These are phyloP conservation scores for Aspidiotus rigidus DNA, from an alignment of 2,888 invertebrate species.

Conservation along the genomic window DNA sequence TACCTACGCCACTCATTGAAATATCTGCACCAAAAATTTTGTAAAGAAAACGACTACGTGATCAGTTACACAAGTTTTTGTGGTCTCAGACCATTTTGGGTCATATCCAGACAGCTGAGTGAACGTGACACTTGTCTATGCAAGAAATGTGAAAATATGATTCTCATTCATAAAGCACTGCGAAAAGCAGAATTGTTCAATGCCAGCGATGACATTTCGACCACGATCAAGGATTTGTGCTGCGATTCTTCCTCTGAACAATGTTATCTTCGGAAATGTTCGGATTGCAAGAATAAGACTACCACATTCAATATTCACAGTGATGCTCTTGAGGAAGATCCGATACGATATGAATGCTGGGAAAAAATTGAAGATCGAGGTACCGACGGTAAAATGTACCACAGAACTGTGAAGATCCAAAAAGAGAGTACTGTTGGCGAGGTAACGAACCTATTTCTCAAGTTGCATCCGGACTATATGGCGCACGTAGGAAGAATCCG, in stretches of 20 bases:
- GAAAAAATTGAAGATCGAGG: neutral
- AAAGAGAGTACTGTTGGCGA: neutral
- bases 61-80: slow-evolving; percentile 36
- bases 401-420: neutral
- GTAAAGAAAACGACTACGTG: slow-evolving; percentile 10
- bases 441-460: neutral
- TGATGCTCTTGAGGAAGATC: neutral
- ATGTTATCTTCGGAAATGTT: neutral
- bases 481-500: neutral
- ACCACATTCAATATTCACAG: neutral
- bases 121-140: slow-evolving; percentile 37
- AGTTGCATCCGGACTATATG: neutral
- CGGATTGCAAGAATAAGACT: neutral
- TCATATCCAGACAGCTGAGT: slow-evolving; percentile 31
- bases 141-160: slow-evolving; percentile 34
- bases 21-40: slow-evolving; percentile 35
- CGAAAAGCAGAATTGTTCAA: neutral
- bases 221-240: neutral
- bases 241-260: neutral
- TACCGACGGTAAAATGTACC: neutral
- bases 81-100: slow-evolving; percentile 37
- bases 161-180: neutral
- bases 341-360: neutral
- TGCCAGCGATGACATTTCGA: neutral
- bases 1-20: slow-evolving; percentile 24